Conservation (phyloP, 2,888 invertebrate genomes). For the Aleiodes testaceus region DNA sequence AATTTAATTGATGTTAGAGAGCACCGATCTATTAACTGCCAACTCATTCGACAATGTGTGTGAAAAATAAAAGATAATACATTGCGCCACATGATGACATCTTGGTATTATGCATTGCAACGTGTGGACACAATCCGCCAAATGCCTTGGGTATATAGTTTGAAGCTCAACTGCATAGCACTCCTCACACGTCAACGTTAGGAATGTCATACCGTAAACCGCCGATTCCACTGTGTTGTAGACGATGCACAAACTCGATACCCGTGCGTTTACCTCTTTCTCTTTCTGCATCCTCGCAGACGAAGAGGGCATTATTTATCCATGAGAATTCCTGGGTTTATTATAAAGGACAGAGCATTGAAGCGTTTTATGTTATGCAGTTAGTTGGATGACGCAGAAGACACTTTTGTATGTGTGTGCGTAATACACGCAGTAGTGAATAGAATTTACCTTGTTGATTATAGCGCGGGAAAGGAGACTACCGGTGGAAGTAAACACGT, state of each 20-base stretch:
- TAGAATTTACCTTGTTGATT: no score
- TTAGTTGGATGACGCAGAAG: background rate
- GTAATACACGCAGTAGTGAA: background rate
- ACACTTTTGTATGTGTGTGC: background rate
- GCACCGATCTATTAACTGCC: slow-evolving; percentile 60
- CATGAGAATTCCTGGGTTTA: background rate
- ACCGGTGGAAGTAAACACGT: slow-evolving; percentile 21
- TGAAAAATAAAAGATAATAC: slow-evolving; percentile 11
- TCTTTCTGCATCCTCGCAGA: background rate
- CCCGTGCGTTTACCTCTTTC: background rate
- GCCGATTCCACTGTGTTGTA: background rate
- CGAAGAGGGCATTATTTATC: background rate
- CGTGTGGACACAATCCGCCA: slow-evolving; percentile 18
- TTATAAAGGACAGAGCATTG: slow-evolving; percentile 2
- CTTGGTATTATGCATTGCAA: slow-evolving; percentile 34
- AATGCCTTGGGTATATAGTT: slow-evolving; percentile 11
- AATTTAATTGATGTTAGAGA: background rate
- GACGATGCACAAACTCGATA: slow-evolving; percentile 1
- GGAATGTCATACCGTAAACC: slow-evolving; percentile 31
- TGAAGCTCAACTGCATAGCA: slow-evolving; percentile 31
- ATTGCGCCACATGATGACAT: slow-evolving; percentile 63
- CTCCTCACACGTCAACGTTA: slow-evolving; percentile 30
- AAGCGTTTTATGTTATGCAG: slow-evolving; percentile 12
- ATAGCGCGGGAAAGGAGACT: background rate
- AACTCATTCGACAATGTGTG: background rate